Base-by-base conservation (phyloP, 2,797 vertebrate species). In the Tangara arthus region DNA sequence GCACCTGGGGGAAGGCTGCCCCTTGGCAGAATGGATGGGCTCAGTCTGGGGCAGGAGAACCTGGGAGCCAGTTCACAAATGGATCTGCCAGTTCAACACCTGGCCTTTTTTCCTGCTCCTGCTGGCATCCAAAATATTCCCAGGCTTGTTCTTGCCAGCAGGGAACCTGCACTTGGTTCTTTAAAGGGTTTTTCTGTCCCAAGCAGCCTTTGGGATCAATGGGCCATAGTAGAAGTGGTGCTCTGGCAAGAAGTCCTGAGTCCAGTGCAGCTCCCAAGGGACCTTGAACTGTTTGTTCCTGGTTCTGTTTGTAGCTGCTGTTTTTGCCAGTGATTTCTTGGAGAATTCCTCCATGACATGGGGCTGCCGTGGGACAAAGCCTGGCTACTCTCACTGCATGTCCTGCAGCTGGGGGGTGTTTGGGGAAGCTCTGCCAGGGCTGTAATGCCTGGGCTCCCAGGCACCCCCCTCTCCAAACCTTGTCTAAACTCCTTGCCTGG, bases 321-420 rank as follows among this genome's bases (percentile, higher is more conserved):
- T 65, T 68, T 60, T 39, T 81, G 42, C 47, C 41, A 11, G 16
- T 11, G 30, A 4, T n/a, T 71, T 68, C 37, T 18, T 56, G 28
- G 72, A 42, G 49, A 34, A 4, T 12, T 22, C 11, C 41, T 52
- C 15, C 17, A 1, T 55, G 49, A 1, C 1, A 0, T 0, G 35
- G 12, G 50, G 52, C 65, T 66, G 66, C 57, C 0, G 2, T 44
- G 66, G 81, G n/a, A 39, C 66, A 47, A 4, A 41, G 81, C 72
- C 14, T 52, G 57, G 55, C 50, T 26, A 0, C 60, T 68, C 37
- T 4, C 26, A 4, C 0, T 17, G 63, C 30, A 0, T 4, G 1
- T 37, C 57, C 72, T 49, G 65, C 59, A 56, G 32, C 11, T 89
- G 88, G 77, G 53, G 39, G 30, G 57, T 8, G 42, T 27, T 60